Conservation (phyloP, 2,888 invertebrate species). For the Drosophila basisetae region DNA sequence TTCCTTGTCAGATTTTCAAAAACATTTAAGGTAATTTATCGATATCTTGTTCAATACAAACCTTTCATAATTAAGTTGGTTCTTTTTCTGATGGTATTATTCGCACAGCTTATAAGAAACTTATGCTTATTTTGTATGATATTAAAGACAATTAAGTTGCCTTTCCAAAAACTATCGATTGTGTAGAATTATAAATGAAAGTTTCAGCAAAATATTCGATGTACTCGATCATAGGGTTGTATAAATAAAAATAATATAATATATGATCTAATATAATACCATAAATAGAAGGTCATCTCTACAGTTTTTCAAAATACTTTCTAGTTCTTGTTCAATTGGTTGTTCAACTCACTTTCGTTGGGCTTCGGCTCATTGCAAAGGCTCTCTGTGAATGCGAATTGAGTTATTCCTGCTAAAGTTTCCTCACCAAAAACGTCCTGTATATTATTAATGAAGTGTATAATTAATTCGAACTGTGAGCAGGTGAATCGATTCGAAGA, state of each 20-base stretch:
- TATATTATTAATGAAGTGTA: not conserved
- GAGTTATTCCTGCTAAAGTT: not conserved
- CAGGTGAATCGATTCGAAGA: not conserved
- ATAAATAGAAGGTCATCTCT: not conserved
- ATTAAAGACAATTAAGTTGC: not conserved
- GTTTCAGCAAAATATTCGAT: not conserved
- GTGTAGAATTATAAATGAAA: not conserved
- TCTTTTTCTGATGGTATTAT: not conserved
- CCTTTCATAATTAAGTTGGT: not conserved
- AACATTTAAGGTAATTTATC: fast-evolving
- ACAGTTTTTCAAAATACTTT: not conserved
- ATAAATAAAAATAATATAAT: not conserved
- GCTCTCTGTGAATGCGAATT: too few species aligned
- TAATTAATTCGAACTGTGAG: not conserved
- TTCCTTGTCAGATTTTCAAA: not conserved
- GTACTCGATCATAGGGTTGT: not conserved
- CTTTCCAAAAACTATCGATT: not conserved
- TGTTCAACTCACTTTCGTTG: not conserved
- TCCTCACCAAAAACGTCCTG: not conserved
- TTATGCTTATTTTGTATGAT: not conserved
- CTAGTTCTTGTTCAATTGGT: not conserved
- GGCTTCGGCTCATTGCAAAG: not conserved
- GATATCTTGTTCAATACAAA: not conserved
- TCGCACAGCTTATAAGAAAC: not conserved
- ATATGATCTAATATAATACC: not conserved